Percentiles rank a stretch among this genome's conserved stretches.
Conservation (phyloP, 2,797 vertebrate genomes). For the Muraenolepis orangiensis region DNA sequence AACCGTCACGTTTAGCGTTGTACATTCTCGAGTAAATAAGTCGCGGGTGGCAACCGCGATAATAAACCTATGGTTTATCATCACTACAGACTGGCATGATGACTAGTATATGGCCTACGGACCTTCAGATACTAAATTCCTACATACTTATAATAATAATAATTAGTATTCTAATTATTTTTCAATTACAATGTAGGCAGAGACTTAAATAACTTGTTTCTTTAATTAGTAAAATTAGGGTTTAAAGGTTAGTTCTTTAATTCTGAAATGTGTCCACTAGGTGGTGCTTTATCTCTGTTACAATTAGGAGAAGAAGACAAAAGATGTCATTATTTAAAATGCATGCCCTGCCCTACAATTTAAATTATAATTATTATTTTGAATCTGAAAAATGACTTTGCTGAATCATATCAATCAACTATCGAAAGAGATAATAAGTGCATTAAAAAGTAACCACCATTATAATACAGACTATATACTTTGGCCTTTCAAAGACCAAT, state of each 20-base stretch:
- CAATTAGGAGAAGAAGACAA: slow-evolving; percentile 30
- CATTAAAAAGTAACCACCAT: background rate
- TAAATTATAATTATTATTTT: background rate
- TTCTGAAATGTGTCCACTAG: slow-evolving; percentile 58
- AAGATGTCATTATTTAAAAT: slow-evolving; percentile 4
- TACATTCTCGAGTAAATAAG: background rate
- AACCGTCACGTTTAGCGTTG: background rate
- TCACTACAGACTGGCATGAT: background rate
- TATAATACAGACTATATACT: background rate
- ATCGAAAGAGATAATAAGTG: background rate
- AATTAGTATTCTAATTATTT: too few relatives aligned
- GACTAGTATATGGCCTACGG: background rate
- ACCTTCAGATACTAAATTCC: background rate
- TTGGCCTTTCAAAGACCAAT: background rate
- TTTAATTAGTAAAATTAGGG: background rate
- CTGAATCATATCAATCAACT: background rate
- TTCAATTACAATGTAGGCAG: background rate
- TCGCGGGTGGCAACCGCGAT: background rate
- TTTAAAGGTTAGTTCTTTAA: background rate
- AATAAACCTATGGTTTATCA: background rate
- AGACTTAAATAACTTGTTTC: background rate
- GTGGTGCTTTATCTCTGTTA: slow-evolving; percentile 67
- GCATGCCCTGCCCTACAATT: background rate
- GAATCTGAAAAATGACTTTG: background rate
- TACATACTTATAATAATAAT: background rate